Base-by-base conservation (phyloP, 1,140 invertebrate genomes). In the Phenacoccus solenopsis region DNA sequence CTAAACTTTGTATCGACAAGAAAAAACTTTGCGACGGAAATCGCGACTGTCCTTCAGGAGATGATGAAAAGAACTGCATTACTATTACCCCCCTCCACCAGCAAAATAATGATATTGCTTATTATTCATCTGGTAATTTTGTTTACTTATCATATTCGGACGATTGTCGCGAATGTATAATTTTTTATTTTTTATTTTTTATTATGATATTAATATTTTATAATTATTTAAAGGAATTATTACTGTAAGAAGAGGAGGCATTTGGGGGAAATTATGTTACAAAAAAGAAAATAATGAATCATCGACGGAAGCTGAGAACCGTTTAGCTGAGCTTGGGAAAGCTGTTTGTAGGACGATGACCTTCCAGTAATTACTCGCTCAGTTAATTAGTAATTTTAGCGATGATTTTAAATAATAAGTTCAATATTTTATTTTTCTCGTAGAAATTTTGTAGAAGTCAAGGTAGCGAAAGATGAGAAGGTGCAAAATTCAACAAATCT, bases 31-130 rank as follows among this genome's bases (percentile, higher is more conserved):
- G 90, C 78, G 88, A 94, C 78, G 88, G 88, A 0, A 78, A 80
- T 9, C 81, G 82, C 22, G 88, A 94, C 75, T 95, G 92, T 80
- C 88, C 87, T 0, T 81, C 85, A 69, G 88, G 86, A 0, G 90
- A 92, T 76, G 92, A 95, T 78, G 92, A 94, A 78, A 84, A 84
- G 56, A 85, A 86, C 70, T 91, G 89, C 74, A 85, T 81, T 20
- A 78, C 78, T 64, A 75, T 82, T 13, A 76, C 78, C 0, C 76
- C 80, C 0, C 79, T 80, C 16, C 64, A 80, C 0, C 77, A 79
- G 25, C 78, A 79, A 5, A 80, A 80, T 10, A 78, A 81, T 21
- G 80, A 81, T 12, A 81, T 84, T 73, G 80, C 82, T 5, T 86
- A 86, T 76, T 80, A 83, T 72, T 81, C 83, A 71, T 80, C 84